These are phyloP conservation scores for Oncorhynchus gorbuscha DNA, from an alignment of 2,113 vertebrate species.

Conservation along the genomic window DNA sequence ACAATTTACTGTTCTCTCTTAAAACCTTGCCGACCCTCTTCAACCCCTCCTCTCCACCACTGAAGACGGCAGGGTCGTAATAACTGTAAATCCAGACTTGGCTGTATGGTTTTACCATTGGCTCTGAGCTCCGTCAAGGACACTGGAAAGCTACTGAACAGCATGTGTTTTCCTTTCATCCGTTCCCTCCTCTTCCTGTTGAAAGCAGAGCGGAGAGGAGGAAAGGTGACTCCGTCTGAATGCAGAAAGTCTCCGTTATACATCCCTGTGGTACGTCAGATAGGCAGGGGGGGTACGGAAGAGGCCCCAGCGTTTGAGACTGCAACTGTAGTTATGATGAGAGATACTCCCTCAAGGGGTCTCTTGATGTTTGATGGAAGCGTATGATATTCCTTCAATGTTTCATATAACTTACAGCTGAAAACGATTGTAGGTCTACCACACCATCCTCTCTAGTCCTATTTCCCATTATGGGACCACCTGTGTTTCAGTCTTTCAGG, in stretches of 20 bases:
- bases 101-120: neutral
- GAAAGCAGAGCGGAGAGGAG: no score
- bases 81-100: neutral
- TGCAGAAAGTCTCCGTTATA: no score
- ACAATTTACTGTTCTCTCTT: constrained; percentile 16
- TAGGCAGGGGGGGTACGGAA: no score
- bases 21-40: constrained; percentile 43
- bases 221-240: no score
- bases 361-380: neutral
- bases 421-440: neutral
- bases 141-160: no score
- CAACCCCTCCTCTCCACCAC: constrained; percentile 13
- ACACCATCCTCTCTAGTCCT: neutral
- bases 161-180: no score
- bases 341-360: no score
- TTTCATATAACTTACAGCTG: constrained; percentile 18
- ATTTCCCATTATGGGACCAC: constrained; percentile 25
- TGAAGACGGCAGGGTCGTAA: neutral
- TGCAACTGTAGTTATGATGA: no score
- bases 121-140: neutral
- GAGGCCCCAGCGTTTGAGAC: no score
- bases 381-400: neutral
- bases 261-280: no score
- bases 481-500: constrained; percentile 21
- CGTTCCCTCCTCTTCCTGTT: no score